Percentiles rank a stretch among this genome's conserved stretches.
Evolutionary conservation across 2,888 invertebrate genomes (phyloP).

Genomic region (Ectemnius cavifrons): DNA sequence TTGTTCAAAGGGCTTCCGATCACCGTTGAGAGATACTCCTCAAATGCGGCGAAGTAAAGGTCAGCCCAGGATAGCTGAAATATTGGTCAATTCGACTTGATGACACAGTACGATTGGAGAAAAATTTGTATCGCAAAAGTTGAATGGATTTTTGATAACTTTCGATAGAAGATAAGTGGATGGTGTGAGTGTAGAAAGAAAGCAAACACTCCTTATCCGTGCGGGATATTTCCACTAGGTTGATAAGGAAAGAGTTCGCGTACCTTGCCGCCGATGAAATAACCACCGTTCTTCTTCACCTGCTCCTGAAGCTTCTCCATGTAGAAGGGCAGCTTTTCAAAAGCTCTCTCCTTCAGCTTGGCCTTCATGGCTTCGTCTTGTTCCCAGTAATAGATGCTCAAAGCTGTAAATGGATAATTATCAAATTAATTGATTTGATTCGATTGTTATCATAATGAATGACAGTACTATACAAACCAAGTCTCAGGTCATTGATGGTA

Average conservation of each 20-base stretch:
- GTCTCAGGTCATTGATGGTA: constrained; percentile 79
- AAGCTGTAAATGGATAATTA: constrained; percentile 50
- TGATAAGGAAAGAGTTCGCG: no score
- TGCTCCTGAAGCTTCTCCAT: constrained; percentile 68
- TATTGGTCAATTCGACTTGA: background rate
- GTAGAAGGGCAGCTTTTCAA: constrained; percentile 55
- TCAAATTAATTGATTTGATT: no score
- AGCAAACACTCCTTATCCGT: no score
- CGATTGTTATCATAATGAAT: background rate
- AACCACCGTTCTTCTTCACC: constrained; percentile 71
- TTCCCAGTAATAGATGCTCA: constrained; percentile 65
- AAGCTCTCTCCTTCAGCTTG: constrained; percentile 64
- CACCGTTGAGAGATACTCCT: constrained; percentile 70
- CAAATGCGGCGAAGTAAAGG: constrained; percentile 74
- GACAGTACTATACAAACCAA: constrained; percentile 79
- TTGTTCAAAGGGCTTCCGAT: constrained; percentile 70
- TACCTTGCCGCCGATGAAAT: constrained; percentile 72
- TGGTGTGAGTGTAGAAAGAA: no score
- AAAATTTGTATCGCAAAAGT: no score
- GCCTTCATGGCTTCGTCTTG: constrained; percentile 62
- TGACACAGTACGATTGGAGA: no score
- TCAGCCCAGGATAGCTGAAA: constrained; percentile 76
- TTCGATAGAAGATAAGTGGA: no score
- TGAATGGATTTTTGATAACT: no score
- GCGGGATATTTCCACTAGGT: no score